A percentile compares a stretch with the other conserved stretches of the same genome.
phyloP scores from a whole-genome alignment of 2,888 invertebrate genomes.

The Girardia tigrina region DNA sequence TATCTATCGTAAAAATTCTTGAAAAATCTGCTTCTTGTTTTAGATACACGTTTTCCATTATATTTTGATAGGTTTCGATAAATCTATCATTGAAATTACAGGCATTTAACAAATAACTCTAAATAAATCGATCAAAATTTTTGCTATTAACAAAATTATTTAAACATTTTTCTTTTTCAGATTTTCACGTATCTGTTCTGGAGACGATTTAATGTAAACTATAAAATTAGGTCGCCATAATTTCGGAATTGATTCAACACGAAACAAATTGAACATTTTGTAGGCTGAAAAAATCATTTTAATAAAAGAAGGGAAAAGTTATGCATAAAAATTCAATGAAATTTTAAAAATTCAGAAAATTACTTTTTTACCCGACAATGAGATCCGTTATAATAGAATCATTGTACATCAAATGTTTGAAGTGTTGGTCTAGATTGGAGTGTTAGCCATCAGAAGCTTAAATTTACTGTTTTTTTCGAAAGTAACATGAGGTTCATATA shows the following conservation, averaged over 20 bases:
- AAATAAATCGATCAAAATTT: background rate
- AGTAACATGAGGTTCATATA: too few species aligned
- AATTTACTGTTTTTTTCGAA: too few species aligned
- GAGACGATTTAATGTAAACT: background rate
- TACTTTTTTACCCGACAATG: too few species aligned
- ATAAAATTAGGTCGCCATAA: background rate
- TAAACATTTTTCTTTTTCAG: background rate
- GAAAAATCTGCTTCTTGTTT: background rate
- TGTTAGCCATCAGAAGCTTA: too few species aligned
- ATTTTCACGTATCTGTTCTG: background rate
- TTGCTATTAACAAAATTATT: background rate
- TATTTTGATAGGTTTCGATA: constrained; percentile 11
- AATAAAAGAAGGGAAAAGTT: too few species aligned
- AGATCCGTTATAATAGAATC: too few species aligned
- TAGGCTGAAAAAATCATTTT: background rate
- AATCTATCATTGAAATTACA: background rate
- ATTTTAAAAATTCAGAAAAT: too few species aligned
- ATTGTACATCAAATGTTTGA: too few species aligned
- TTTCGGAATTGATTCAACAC: background rate
- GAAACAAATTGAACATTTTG: background rate
- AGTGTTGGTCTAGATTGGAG: too few species aligned
- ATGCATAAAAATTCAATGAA: too few species aligned
- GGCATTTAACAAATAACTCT: background rate
- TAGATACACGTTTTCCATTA: background rate
- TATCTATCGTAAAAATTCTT: background rate